Conservation (phyloP, 2,888 invertebrate genomes). For the Melanchra persicariae region DNA sequence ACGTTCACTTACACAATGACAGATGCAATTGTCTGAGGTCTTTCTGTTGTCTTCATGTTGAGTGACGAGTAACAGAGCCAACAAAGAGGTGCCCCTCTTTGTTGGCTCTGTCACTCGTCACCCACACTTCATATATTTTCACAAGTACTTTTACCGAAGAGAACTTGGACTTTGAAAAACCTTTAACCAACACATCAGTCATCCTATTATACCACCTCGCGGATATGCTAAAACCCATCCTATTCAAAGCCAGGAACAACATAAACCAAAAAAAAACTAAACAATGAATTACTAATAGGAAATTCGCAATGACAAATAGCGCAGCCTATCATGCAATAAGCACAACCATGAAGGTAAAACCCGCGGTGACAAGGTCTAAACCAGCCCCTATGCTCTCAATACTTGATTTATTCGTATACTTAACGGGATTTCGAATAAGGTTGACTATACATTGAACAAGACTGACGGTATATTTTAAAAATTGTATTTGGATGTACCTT, state of each 20-base stretch:
- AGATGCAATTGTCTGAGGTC: no score
- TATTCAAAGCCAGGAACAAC: background rate
- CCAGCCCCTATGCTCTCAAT: conserved; percentile 46
- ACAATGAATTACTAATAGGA: conserved; percentile 35
- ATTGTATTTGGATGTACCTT: no score
- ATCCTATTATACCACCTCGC: no score
- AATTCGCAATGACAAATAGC: conserved; percentile 26
- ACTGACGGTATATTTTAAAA: background rate
- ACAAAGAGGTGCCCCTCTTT: no score
- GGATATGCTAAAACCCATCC: background rate
- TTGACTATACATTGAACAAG: background rate
- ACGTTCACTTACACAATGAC: no score
- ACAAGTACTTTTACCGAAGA: no score
- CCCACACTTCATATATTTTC: no score
- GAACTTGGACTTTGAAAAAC: no score
- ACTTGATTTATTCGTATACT: conserved; percentile 17
- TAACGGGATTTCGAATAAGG: conserved; percentile 26
- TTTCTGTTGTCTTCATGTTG: no score
- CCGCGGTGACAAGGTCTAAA: conserved; percentile 25
- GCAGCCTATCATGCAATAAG: conserved; percentile 16
- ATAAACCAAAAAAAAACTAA: background rate
- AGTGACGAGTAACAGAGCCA: no score
- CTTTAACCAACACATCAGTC: no score
- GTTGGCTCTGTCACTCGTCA: no score
- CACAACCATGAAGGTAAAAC: conserved; percentile 35